phyloP scores from a whole-genome alignment of 2,888 invertebrate species.

The Pogonocherus hispidulus region DNA sequence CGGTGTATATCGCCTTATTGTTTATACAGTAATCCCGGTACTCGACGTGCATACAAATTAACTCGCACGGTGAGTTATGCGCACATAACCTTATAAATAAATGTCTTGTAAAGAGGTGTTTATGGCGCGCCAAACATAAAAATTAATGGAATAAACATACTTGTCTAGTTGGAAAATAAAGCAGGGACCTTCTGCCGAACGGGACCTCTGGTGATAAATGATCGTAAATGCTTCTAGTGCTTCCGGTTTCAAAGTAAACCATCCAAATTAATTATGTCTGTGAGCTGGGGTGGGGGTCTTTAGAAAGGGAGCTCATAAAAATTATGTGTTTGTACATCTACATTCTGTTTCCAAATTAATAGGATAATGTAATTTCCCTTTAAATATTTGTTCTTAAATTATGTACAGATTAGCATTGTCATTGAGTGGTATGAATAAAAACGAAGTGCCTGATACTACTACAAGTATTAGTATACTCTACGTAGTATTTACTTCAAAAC shows the following conservation, averaged over 20 bases:
- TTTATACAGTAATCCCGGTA: slow-evolving; percentile 17
- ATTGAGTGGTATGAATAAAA: too few relatives aligned
- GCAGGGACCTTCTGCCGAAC: neutral
- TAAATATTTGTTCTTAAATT: too few relatives aligned
- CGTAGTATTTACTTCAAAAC: too few relatives aligned
- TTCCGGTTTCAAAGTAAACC: neutral
- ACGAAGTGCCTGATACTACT: too few relatives aligned
- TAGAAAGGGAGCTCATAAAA: neutral
- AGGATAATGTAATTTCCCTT: too few relatives aligned
- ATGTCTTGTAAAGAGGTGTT: neutral
- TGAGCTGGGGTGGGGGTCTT: neutral
- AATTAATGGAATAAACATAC: neutral
- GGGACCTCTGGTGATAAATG: neutral
- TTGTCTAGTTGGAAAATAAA: neutral
- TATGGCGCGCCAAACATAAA: neutral
- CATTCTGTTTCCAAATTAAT: too few relatives aligned
- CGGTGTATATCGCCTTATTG: slow-evolving; percentile 24
- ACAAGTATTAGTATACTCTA: too few relatives aligned
- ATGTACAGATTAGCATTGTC: too few relatives aligned
- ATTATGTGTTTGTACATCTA: neutral
- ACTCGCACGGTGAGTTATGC: neutral
- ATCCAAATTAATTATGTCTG: neutral
- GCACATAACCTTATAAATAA: neutral
- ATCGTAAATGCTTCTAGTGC: neutral
- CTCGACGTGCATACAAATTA: slow-evolving; percentile 10